Percentiles rank a stretch among this genome's conserved stretches.
phyloP scores from a whole-genome alignment of 2,888 invertebrate genomes.

The Tinea pellionella region DNA sequence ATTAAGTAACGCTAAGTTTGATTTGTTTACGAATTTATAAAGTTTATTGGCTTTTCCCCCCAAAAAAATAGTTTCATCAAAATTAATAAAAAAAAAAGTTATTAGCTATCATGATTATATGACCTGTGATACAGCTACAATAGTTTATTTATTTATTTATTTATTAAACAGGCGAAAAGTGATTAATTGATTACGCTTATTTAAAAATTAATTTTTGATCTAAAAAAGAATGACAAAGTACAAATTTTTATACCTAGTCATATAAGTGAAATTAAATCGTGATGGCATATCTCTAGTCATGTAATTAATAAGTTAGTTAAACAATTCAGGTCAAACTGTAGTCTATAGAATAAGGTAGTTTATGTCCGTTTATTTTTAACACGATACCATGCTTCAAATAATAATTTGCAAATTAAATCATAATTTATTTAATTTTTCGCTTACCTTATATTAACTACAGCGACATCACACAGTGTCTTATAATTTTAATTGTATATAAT shows the following conservation, averaged over 20 bases:
- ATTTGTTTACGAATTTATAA: slow-evolving; percentile 8
- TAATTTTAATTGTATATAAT: slow-evolving; percentile 4
- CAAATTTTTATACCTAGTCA: background rate
- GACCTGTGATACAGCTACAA: background rate
- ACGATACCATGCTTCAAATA: too few relatives aligned
- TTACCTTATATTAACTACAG: too few relatives aligned
- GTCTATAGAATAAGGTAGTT: too few relatives aligned
- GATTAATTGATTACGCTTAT: slow-evolving; percentile 2
- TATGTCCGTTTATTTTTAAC: background rate
- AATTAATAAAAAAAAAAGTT: background rate
- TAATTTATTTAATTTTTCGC: too few relatives aligned
- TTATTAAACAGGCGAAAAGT: background rate
- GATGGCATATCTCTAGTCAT: background rate
- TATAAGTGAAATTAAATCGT: background rate
- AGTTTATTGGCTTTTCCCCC: background rate
- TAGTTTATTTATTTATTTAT: background rate
- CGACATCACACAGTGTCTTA: background rate
- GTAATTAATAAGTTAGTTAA: background rate
- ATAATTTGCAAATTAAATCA: too few relatives aligned
- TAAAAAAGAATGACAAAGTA: background rate
- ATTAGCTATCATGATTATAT: background rate
- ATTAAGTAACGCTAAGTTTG: background rate
- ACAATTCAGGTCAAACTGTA: background rate
- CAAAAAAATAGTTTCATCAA: background rate
- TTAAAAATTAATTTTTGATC: background rate